Percentiles rank a stretch among this genome's conserved stretches.
phyloP scores from a whole-genome alignment of 2,888 invertebrate species.

The Xestia sexstrigata region DNA sequence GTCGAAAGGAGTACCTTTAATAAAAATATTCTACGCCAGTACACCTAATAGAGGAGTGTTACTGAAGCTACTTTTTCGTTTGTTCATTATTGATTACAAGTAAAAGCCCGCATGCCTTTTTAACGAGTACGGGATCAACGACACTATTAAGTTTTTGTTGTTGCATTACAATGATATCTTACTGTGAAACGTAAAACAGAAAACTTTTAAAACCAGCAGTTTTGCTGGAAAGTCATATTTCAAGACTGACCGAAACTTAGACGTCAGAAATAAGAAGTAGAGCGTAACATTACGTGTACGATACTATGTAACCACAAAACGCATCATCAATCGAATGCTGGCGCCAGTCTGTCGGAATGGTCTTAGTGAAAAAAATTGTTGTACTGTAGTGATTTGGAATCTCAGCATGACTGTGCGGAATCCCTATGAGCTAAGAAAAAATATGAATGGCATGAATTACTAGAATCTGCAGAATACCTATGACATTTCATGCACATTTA shows the following conservation, averaged over 20 bases:
- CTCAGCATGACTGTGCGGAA: slow-evolving; percentile 19
- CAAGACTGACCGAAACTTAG: neutral
- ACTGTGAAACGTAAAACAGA: neutral
- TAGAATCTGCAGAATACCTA: neutral
- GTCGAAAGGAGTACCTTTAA: slow-evolving; percentile 20
- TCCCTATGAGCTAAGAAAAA: neutral
- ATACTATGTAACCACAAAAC: slow-evolving; percentile 26
- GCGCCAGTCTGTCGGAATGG: slow-evolving; percentile 43
- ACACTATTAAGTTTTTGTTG: slow-evolving; percentile 39
- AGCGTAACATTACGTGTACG: slow-evolving; percentile 17
- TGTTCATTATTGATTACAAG: slow-evolving; percentile 64
- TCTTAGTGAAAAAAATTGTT: slow-evolving; percentile 14
- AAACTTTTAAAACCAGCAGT: neutral
- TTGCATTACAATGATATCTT: slow-evolving; percentile 5
- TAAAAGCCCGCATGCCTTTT: slow-evolving; percentile 67
- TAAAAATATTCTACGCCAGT: slow-evolving; percentile 36
- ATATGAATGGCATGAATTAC: neutral
- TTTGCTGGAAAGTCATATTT: neutral
- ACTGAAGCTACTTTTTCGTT: slow-evolving; percentile 26
- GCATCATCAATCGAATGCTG: slow-evolving; percentile 39
- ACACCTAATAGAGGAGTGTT: slow-evolving; percentile 22
- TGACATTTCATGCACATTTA: neutral
- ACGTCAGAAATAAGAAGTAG: neutral
- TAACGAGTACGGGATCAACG: slow-evolving; percentile 58
- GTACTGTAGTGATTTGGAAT: neutral